phyloP scores from a whole-genome alignment of 2,113 vertebrate species.

The Oxygymnocypris stewartii region DNA sequence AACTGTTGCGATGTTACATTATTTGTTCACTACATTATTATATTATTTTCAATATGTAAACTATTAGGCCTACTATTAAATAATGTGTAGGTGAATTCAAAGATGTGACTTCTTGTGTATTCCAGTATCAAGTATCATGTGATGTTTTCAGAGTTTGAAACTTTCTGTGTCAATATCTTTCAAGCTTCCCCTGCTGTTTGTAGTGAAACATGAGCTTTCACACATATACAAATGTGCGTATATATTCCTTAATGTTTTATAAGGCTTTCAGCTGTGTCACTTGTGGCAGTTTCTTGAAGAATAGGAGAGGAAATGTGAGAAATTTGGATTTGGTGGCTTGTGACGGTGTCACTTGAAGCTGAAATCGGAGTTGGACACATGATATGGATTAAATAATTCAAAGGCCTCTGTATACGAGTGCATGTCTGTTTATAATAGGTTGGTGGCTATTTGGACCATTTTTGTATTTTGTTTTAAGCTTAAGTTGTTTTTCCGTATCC shows the following conservation, averaged over 20 bases:
- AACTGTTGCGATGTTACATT: not conserved
- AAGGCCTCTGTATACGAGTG: slow-evolving; percentile 13
- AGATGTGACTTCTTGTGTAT: not conserved
- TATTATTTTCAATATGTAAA: not conserved
- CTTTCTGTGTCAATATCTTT: not conserved
- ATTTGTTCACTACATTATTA: not conserved
- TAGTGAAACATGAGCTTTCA: not conserved
- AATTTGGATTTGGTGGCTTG: slow-evolving; percentile 60
- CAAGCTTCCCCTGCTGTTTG: not conserved
- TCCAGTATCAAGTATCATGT: not conserved
- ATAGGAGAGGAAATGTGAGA: slow-evolving; percentile 46
- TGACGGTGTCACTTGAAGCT: slow-evolving; percentile 54
- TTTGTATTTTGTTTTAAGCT: slow-evolving; percentile 12
- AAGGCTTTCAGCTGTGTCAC: slow-evolving; percentile 53
- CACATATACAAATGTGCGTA: not conserved
- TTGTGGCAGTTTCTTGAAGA: slow-evolving; percentile 58
- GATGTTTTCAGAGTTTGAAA: not conserved
- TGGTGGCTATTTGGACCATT: slow-evolving; percentile 33
- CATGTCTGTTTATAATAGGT: slow-evolving; percentile 41
- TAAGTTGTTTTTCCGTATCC: slow-evolving; percentile 40
- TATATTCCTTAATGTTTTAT: not conserved
- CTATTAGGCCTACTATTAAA: not conserved
- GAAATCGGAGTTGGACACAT: slow-evolving; percentile 64
- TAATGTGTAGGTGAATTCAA: not conserved
- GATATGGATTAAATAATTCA: slow-evolving; percentile 73